Evolutionary conservation across 2,113 vertebrate genomes (phyloP).

Genomic region (Orientallactaga bullata): DNA sequence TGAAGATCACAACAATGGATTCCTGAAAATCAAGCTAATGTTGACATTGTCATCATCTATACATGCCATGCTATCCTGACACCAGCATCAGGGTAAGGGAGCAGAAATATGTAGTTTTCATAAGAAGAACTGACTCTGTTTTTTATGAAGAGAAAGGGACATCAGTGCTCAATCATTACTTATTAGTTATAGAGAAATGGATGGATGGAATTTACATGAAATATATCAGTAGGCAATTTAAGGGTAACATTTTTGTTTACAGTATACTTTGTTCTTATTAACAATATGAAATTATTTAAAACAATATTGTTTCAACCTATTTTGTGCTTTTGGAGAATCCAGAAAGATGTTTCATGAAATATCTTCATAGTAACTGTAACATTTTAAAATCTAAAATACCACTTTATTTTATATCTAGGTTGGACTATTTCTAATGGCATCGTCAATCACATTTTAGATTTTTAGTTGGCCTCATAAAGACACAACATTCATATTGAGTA

Average conservation of each 20-base stretch:
- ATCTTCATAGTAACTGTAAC: background rate
- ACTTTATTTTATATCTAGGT: background rate
- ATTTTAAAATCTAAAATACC: conserved; percentile 43
- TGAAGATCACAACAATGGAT: background rate
- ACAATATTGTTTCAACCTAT: background rate
- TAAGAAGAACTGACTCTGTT: background rate
- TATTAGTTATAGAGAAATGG: background rate
- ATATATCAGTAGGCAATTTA: background rate
- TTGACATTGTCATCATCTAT: background rate
- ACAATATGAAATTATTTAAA: background rate
- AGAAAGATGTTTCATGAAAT: background rate
- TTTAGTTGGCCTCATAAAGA: background rate
- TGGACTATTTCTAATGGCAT: background rate
- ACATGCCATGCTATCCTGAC: background rate
- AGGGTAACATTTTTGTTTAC: background rate
- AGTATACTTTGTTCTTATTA: background rate
- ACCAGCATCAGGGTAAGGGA: background rate
- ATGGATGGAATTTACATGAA: background rate
- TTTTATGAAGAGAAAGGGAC: background rate
- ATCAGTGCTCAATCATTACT: background rate
- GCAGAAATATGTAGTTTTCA: background rate
- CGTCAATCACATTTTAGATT: background rate
- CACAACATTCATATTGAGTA: background rate
- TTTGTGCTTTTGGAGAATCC: background rate
- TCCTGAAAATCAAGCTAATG: background rate